Conservation (phyloP, 1,140 invertebrate species). For the Anoplolepis gracilipes region DNA sequence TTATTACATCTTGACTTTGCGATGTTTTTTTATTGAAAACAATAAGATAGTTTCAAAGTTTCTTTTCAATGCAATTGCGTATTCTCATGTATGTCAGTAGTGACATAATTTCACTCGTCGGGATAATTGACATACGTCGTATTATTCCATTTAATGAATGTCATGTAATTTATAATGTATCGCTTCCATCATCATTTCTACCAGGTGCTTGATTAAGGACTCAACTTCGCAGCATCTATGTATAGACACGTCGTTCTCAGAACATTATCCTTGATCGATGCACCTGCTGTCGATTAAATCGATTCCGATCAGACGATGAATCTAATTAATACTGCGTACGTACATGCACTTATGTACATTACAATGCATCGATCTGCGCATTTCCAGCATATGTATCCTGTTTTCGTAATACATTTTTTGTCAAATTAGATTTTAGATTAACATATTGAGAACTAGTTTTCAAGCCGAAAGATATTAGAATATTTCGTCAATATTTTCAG, state of each 20-base stretch:
- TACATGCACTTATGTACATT: conserved; percentile 1
- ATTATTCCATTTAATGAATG: conserved; percentile 39
- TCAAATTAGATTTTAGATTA: conserved; percentile 33
- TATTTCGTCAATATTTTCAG: not conserved
- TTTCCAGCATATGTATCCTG: conserved; percentile 33
- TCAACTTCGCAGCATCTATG: conserved; percentile 1
- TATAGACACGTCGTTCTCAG: conserved; percentile 21
- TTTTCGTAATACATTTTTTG: not conserved
- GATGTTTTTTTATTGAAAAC: not conserved
- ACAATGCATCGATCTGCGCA: conserved; percentile 1
- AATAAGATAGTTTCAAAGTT: not conserved
- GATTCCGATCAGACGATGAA: conserved; percentile 52
- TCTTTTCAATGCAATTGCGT: not conserved
- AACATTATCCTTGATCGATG: conserved; percentile 59
- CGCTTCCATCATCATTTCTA: conserved; percentile 22
- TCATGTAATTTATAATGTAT: conserved; percentile 39
- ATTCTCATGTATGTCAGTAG: too few relatives aligned
- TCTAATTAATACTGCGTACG: conserved; percentile 41
- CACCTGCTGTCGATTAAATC: conserved; percentile 60
- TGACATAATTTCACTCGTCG: conserved; percentile 7
- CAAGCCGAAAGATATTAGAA: not conserved
- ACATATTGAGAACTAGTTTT: not conserved
- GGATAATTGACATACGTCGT: not conserved
- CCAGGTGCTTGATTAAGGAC: conserved; percentile 44
- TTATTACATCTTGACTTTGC: not conserved